These are phyloP conservation scores for Polyommatus icarus DNA, from an alignment of 2,888 invertebrate genomes.

Conservation along the genomic window DNA sequence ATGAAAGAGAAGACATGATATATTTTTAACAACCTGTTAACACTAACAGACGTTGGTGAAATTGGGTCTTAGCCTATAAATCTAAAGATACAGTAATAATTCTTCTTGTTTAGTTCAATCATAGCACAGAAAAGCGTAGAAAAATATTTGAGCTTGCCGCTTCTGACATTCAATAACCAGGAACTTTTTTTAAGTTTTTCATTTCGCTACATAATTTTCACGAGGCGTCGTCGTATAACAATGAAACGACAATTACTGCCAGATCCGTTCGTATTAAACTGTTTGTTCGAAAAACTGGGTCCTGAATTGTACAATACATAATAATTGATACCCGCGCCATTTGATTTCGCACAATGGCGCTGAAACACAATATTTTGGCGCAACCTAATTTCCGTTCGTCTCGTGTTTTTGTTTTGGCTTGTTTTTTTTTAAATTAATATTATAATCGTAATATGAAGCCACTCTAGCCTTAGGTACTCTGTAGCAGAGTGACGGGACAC, in stretches of 20 bases:
- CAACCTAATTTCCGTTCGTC: conserved; percentile 4
- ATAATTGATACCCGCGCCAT: conserved; percentile 24
- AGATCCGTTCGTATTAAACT: conserved; percentile 14
- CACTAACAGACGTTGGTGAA: too few relatives aligned
- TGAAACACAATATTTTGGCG: background rate
- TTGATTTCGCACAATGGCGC: conserved; percentile 4
- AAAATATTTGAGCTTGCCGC: background rate
- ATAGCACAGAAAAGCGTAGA: too few relatives aligned
- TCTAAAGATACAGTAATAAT: too few relatives aligned
- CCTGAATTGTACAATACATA: conserved; percentile 26
- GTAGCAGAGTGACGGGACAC: too few relatives aligned
- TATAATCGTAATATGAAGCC: too few relatives aligned
- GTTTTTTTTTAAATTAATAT: background rate
- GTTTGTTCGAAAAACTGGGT: conserved; percentile 24
- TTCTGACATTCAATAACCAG: background rate
- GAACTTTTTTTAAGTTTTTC: conserved; percentile 4
- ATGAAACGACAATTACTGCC: conserved; percentile 27
- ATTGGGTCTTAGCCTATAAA: too few relatives aligned
- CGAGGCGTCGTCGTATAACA: conserved; percentile 21
- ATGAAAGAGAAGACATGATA: too few relatives aligned
- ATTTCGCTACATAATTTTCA: conserved; percentile 22
- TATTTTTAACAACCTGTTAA: too few relatives aligned
- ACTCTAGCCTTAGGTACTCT: too few relatives aligned
- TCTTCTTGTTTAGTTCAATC: too few relatives aligned
- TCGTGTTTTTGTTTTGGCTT: background rate